These are phyloP conservation scores for Tetrax tetrax DNA, from an alignment of 2,113 vertebrate genomes.

Conservation along the genomic window DNA sequence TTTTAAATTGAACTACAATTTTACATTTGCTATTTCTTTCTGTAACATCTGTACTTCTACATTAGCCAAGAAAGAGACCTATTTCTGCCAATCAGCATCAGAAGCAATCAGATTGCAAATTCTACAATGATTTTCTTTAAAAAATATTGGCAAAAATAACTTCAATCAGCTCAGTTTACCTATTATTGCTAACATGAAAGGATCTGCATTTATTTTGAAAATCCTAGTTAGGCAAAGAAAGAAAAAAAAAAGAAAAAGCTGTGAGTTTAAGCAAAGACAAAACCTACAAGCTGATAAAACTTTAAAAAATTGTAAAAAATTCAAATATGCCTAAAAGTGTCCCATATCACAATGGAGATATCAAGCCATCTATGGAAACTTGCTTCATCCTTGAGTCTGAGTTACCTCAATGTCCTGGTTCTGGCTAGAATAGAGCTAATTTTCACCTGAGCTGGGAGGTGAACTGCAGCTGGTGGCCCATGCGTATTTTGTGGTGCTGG, in stretches of 20 bases:
- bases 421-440: no score
- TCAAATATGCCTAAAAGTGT: not conserved
- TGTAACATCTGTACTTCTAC: not conserved
- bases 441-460: no score
- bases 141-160: not conserved
- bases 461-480: not conserved
- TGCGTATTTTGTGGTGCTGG: not conserved
- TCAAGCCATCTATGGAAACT: not conserved
- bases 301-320: not conserved
- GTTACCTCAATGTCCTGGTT: no score
- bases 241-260: not conserved
- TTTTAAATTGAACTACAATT: not conserved
- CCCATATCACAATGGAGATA: not conserved
- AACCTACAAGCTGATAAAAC: not conserved
- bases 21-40: not conserved
- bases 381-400: not conserved
- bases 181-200: not conserved
- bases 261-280: not conserved
- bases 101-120: constrained; percentile 1
- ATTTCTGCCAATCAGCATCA: constrained; percentile 3
- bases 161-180: constrained; percentile 16
- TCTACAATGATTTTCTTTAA: not conserved
- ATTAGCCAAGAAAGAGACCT: not conserved
- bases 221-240: not conserved
- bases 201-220: constrained; percentile 17